Evolutionary conservation across 2,113 vertebrate genomes (phyloP).

Genomic region (Zootoca vivipara): DNA sequence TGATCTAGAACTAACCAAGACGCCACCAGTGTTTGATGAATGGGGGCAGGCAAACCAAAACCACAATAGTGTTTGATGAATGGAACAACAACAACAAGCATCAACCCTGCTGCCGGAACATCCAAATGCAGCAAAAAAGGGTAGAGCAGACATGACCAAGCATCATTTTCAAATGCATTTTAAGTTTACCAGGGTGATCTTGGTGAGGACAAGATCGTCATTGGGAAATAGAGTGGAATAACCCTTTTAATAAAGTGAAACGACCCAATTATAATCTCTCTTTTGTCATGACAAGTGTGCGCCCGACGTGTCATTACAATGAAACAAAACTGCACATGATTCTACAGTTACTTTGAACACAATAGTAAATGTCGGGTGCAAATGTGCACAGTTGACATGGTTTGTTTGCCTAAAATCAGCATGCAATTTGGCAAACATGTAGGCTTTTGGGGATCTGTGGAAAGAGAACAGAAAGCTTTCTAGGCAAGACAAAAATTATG

Average conservation of each 20-base stretch:
- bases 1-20: not conserved
- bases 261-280: constrained; percentile 1
- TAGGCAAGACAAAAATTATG: not conserved
- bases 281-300: not conserved
- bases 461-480: not conserved
- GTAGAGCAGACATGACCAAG: not conserved
- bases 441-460: not conserved
- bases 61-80: not conserved
- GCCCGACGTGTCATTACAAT: not conserved
- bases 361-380: constrained; percentile 6
- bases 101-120: no score
- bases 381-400: not conserved
- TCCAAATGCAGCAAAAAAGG: not conserved
- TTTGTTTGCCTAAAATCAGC: not conserved
- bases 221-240: not conserved
- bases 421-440: not conserved
- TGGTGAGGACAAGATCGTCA: not conserved
- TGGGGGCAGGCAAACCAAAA: not conserved
- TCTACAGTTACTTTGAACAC: not conserved
- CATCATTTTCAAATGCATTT: not conserved
- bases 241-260: constrained; percentile 8
- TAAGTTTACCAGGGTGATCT: not conserved
- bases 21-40: not conserved
- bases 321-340: not conserved
- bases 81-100: not conserved